Conservation (phyloP, 2,113 vertebrate species). For the Oryzias celebensis region DNA sequence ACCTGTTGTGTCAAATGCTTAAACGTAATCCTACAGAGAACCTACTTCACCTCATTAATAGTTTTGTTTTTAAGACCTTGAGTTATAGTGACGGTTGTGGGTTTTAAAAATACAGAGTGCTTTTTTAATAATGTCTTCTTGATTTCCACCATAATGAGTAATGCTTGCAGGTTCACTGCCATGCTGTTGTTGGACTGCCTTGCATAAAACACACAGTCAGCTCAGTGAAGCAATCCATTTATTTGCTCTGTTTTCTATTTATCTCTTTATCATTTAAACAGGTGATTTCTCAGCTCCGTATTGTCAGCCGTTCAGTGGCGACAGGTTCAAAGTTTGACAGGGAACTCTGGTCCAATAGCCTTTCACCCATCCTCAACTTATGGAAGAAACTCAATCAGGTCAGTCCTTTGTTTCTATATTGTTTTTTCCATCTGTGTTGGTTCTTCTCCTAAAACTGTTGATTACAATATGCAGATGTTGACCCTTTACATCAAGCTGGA, state of each 20-base stretch:
- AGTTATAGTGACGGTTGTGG: too few species aligned
- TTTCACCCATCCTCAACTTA: slow-evolving; percentile 91
- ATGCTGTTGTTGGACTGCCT: background rate
- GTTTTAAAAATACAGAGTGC: too few species aligned
- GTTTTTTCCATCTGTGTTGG: background rate
- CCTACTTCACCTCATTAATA: too few species aligned
- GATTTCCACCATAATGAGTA: too few species aligned
- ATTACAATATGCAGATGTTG: background rate
- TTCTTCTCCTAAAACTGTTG: background rate
- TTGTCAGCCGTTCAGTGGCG: slow-evolving; percentile 86
- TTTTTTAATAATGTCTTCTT: too few species aligned
- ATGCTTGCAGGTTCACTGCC: background rate
- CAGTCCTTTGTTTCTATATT: slow-evolving; percentile 17
- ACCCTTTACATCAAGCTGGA: background rate
- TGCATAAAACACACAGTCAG: background rate
- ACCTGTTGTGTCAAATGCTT: too few species aligned
- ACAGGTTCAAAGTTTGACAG: slow-evolving; percentile 94
- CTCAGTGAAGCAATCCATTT: background rate
- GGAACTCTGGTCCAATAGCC: slow-evolving; percentile 92
- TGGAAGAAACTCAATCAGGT: slow-evolving; percentile 99
- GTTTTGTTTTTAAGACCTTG: too few species aligned
- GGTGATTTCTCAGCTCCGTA: slow-evolving; percentile 94
- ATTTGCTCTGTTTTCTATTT: slow-evolving; percentile 8
- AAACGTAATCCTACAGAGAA: too few species aligned
- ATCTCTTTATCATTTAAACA: slow-evolving; percentile 44